Percentiles rank a stretch among this genome's conserved stretches.
Evolutionary conservation across 1,140 invertebrate genomes (phyloP).

Genomic region (Euschistus heros): DNA sequence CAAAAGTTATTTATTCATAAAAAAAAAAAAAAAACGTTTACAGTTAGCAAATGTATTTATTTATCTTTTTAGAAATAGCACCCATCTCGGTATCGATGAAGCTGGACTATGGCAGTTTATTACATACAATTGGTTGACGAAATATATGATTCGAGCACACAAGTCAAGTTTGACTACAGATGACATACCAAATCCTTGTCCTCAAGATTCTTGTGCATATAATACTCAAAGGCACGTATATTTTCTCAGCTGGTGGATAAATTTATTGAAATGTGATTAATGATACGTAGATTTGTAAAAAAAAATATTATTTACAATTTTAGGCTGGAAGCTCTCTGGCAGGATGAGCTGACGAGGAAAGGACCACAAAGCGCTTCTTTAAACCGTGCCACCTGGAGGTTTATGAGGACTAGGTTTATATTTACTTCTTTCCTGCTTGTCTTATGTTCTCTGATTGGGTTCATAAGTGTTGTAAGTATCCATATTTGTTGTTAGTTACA

Average conservation of each 20-base stretch:
- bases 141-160: constrained; percentile 45
- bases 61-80: constrained; percentile 28
- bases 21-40: neutral
- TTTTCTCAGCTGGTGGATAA: neutral
- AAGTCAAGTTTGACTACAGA: constrained; percentile 37
- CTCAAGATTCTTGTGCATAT: constrained; percentile 41
- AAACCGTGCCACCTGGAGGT: constrained; percentile 41
- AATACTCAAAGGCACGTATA: constrained; percentile 37
- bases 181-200: constrained; percentile 41
- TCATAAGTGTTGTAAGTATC: constrained; percentile 49
- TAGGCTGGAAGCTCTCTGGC: constrained; percentile 42
- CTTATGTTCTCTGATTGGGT: constrained; percentile 44
- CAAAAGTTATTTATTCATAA: neutral
- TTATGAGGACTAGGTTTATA: constrained; percentile 44
- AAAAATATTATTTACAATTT: constrained; percentile 1
- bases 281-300: neutral
- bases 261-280: neutral
- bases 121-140: constrained; percentile 47
- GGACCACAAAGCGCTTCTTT: constrained; percentile 40
- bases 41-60: neutral
- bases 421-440: constrained; percentile 42
- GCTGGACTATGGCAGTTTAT: constrained; percentile 44
- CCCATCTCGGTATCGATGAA: constrained; percentile 38
- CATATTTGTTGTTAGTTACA: too few relatives aligned
- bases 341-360: constrained; percentile 38